Evolutionary conservation across 2,797 vertebrate species (phyloP).

Genomic region (Catamblyrhynchus diadema): DNA sequence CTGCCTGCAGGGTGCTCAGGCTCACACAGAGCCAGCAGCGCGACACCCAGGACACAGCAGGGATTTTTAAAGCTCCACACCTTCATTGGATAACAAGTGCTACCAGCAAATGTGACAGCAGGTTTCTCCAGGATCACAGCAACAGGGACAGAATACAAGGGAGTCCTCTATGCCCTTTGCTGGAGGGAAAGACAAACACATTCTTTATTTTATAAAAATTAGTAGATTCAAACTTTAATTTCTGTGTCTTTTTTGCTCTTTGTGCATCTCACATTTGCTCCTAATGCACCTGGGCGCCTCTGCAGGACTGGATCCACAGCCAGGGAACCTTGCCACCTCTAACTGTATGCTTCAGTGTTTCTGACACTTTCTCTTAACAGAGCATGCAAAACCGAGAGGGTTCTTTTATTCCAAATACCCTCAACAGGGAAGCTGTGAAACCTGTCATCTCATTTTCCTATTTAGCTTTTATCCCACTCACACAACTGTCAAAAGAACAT

Average conservation of each 20-base stretch:
- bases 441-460: conserved; percentile 17
- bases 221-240: neutral
- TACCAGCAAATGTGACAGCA: neutral
- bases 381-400: neutral
- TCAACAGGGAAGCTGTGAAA: conserved; percentile 34
- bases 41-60: neutral
- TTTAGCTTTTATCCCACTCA: conserved; percentile 45
- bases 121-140: neutral
- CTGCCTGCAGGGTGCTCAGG: rapidly evolving
- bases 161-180: neutral
- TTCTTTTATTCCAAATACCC: neutral
- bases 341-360: neutral
- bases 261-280: neutral
- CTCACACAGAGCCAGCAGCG: rapidly evolving
- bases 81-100: neutral
- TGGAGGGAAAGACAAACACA: neutral
- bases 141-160: neutral
- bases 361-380: neutral
- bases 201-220: neutral
- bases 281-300: neutral
- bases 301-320: neutral
- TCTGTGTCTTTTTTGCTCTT: neutral
- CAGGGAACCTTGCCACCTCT: neutral
- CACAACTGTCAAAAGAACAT: conserved; percentile 47
- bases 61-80: neutral